Base-by-base conservation (phyloP, 2,888 invertebrate species). In the Drosophila cognata region DNA sequence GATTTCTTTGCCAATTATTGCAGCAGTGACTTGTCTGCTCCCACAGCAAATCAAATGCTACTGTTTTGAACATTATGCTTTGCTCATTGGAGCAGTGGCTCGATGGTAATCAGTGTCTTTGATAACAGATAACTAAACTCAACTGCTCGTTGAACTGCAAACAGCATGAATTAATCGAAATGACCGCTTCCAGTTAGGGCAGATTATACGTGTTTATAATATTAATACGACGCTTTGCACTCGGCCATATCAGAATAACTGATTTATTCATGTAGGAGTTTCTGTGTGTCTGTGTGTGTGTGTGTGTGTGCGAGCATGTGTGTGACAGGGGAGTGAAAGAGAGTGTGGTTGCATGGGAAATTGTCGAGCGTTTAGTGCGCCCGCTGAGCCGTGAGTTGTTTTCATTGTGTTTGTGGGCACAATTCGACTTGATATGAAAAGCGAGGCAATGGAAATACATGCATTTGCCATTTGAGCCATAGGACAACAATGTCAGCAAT, bases 371-470 rank as follows among this genome's bases (percentile, higher is more conserved):
- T 11, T 51, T 48, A 36, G 66, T 21, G 36, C 52, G 41, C 62
- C 74, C 61, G 50, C 33, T 31, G 43, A 31, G 63, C 41, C 65
- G 38, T 57, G 55, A 33, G 55, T n/a, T 56, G 38, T 38, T 38
- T 38, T 38, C 55, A 59, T 60, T 66, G 57, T 75, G 55, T 68
- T 64, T 71, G 41, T 59, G 61, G 60, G 61, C 60, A 71, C 68
- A 66, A 72, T 80, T 53, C 50, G 46, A 35, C 50, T 69, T 79
- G 55, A 69, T 71, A 35, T 60, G 71, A 69, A 66, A 63, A 80
- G 60, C 53, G 25, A 10, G 63, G 63, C 77, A 76, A 77, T 80
- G 56, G 71, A 66, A 68, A 71, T 72, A 71, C 80, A 79, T 43
- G 77, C 21, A 69, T 76, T 79, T 72, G 62, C 79, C 66, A 79